Evolutionary conservation across 2,888 invertebrate species (phyloP), one percentile per base, ranked within the genome.

Genomic region (Cataglyphis albicans): DNA sequence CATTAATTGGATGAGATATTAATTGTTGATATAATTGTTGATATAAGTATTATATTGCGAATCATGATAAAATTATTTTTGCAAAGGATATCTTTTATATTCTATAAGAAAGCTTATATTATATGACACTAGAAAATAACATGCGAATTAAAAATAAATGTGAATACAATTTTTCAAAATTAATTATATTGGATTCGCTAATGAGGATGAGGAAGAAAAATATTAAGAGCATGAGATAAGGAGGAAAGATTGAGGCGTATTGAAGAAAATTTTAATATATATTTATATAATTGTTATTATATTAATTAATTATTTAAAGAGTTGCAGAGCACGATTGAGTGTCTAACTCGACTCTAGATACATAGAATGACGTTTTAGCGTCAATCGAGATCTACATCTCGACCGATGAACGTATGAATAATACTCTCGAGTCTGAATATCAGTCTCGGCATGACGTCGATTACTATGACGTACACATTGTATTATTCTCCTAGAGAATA

Each of bases 221-320:
- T 61, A 67, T 48, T 52, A 83, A 59, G 68, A 75, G 18, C 35
- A 29, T 59, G 57, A 57, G 59, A 59, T 74, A 70, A 70, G 0
- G 41, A 63, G 64, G 75, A 63, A 80, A 44, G 70, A 61, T 73
- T 78, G 75, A 70, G 81, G n/a, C n/a, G n/a, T 52, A 82, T 89
- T 89, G 88, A 82, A 91, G 89, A 88, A 92, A 92, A 92, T 92
- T 92, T 87, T 92, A 92, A 92, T 92, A 92, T 92, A 92, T 92
- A 92, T 92, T 91, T 90, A 52, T 52, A 52, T 52, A 91, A 92
- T 91, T 90, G 88, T 91, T 89, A 91, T 92, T 90, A 88, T 84
- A 65, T 87, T 90, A 87, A 82, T 87, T 87, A 87, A 90, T 84
- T 90, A 90, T 90, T 89, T 90, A 90, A 89, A 85, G 52, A 68